Percentiles rank a stretch among this genome's conserved stretches.
Evolutionary conservation across 2,797 vertebrate species (phyloP).

Genomic region (Manis pentadactyla): DNA sequence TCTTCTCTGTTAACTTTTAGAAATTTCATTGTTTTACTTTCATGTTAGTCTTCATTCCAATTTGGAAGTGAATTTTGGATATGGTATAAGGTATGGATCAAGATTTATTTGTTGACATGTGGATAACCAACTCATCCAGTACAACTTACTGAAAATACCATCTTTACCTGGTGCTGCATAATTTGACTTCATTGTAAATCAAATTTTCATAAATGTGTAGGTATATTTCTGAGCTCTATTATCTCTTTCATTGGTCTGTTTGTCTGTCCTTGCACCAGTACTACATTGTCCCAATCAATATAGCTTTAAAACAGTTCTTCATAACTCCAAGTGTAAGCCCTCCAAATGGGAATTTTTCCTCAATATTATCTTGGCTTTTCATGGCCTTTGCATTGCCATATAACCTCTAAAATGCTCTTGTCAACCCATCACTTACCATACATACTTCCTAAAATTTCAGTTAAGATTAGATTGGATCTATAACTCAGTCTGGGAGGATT

Average conservation of each 20-base stretch:
- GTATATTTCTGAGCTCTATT: neutral
- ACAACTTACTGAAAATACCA: neutral
- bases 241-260: neutral
- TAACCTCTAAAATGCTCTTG: slow-evolving; percentile 6
- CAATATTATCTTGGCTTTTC: neutral
- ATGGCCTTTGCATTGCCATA: neutral
- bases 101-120: neutral
- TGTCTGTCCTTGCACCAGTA: neutral
- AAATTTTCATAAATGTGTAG: neutral
- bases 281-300: neutral
- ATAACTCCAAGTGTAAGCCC: neutral
- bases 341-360: neutral
- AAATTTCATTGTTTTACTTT: neutral
- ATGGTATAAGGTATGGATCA: neutral
- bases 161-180: neutral
- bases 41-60: neutral
- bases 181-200: neutral
- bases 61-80: slow-evolving; percentile 18
- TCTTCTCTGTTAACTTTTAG: neutral
- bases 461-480: neutral
- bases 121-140: neutral
- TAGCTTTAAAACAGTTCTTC: slow-evolving; percentile 14
- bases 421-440: neutral
- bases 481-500: neutral
- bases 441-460: neutral